These are phyloP conservation scores for Echinometra lucunter DNA, from an alignment of 53 echinoderm and acorn worm species.

Conservation along the genomic window DNA sequence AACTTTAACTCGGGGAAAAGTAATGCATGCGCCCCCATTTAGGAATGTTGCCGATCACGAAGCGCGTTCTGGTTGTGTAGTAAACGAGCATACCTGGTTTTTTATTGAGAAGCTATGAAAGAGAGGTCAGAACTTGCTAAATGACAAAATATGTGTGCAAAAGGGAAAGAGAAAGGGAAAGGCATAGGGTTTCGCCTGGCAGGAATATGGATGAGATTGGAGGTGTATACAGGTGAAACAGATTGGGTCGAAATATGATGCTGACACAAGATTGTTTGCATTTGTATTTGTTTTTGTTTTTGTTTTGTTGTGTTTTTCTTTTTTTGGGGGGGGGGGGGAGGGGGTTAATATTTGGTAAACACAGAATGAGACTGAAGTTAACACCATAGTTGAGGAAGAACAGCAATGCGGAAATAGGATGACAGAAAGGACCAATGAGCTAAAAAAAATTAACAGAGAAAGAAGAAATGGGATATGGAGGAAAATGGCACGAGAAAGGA, in stretches of 20 bases:
- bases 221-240: not conserved
- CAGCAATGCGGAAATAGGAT: not conserved
- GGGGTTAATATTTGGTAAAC: too few relatives aligned
- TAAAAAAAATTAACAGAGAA: not conserved
- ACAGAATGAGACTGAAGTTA: not conserved
- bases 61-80: too few relatives aligned
- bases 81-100: too few relatives aligned
- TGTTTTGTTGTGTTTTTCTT: too few relatives aligned
- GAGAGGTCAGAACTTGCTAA: too few relatives aligned
- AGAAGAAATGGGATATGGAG: not conserved
- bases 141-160: not conserved
- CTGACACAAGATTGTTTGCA: not conserved
- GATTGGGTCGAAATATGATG: not conserved
- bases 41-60: too few relatives aligned
- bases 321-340: too few relatives aligned
- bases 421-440: not conserved
- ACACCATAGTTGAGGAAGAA: not conserved
- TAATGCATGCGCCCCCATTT: too few relatives aligned
- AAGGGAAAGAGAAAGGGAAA: not conserved
- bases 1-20: too few relatives aligned
- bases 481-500: not conserved
- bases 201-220: not conserved
- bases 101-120: too few relatives aligned
- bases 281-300: too few relatives aligned
- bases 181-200: not conserved